Evolutionary conservation across 2,888 invertebrate genomes (phyloP).

Genomic region (Ceratothoa steindachneri): DNA sequence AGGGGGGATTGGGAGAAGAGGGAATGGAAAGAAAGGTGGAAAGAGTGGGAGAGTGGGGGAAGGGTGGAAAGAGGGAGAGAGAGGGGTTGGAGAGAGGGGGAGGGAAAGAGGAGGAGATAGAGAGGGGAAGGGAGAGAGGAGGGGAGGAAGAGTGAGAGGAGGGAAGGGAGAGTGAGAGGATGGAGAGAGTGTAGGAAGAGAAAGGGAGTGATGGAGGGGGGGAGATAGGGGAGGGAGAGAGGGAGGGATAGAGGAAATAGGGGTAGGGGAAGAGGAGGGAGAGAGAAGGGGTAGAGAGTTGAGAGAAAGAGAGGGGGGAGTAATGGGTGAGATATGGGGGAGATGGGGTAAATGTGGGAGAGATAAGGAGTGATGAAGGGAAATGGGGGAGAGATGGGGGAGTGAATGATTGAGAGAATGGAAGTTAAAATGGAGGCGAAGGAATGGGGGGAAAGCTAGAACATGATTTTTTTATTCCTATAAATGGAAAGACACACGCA

Average conservation of each 20-base stretch:
- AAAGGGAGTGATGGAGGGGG: not conserved
- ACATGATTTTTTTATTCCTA: no score
- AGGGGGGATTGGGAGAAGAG: no score
- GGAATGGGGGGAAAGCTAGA: no score
- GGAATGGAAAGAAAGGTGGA: not conserved
- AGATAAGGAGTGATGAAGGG: no score
- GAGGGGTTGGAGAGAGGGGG: not conserved
- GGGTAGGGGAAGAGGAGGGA: no score
- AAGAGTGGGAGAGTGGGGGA: conserved; percentile 2
- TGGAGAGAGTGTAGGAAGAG: not conserved
- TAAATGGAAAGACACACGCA: no score
- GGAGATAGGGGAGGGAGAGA: not conserved
- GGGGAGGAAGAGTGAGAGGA: not conserved
- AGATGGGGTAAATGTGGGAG: no score
- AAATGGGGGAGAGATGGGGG: no score
- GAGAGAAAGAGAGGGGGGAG: not conserved
- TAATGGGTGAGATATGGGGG: not conserved
- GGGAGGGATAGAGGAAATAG: not conserved
- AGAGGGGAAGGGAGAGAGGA: conserved; percentile 2
- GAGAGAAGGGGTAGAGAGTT: not conserved
- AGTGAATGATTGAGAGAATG: no score
- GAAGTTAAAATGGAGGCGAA: no score
- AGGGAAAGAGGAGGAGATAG: not conserved
- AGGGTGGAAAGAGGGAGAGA: conserved; percentile 16
- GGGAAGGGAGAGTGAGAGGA: not conserved